These are phyloP conservation scores for Marisa cornuarietis DNA, from an alignment of 1,140 invertebrate species.

Conservation along the genomic window DNA sequence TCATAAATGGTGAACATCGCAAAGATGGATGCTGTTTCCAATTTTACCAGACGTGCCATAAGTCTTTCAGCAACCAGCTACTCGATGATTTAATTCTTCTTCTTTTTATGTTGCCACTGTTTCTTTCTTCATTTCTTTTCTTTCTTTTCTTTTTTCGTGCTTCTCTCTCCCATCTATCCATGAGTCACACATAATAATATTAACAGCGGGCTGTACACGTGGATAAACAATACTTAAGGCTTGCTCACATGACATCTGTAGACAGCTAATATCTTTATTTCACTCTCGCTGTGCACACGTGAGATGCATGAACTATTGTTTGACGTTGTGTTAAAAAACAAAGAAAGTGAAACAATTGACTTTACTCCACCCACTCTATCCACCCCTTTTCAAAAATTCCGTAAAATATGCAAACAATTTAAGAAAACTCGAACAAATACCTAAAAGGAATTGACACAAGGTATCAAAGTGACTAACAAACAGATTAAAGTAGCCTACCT, in stretches of 20 bases:
- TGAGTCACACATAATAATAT: background rate
- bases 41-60: background rate
- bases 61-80: background rate
- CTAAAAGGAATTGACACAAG: no score
- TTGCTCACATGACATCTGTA: no score
- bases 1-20: no score
- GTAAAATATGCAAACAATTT: background rate
- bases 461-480: background rate
- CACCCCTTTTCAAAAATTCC: background rate
- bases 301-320: background rate
- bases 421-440: background rate
- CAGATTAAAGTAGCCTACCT: constrained; percentile 69
- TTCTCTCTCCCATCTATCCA: background rate
- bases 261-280: constrained; percentile 9
- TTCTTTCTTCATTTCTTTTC: constrained; percentile 5
- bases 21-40: no score
- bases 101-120: constrained; percentile 5
- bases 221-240: no score
- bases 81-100: background rate
- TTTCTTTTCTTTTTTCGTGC: background rate
- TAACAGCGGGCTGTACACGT: no score
- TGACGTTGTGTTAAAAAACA: background rate
- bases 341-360: background rate
- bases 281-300: constrained; percentile 1
- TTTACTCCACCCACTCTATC: background rate